Evolutionary conservation across 2,113 vertebrate genomes (phyloP), one percentile per base, ranked within the genome.

Genomic region (Tyrannus savana): DNA sequence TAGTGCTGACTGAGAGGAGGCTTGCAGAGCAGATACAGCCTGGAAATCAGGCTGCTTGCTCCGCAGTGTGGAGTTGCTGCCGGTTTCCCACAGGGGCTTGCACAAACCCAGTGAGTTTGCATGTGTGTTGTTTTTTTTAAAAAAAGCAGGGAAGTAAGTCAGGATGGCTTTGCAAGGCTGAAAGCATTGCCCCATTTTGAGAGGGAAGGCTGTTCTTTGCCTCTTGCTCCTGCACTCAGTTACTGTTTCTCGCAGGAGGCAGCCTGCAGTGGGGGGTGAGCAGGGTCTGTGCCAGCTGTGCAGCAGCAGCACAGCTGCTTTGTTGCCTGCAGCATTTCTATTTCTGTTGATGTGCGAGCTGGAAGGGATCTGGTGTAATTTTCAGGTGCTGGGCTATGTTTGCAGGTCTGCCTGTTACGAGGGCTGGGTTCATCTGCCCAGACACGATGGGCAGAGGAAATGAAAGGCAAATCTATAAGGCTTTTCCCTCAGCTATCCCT

Each of bases 281-380:
- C 52, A 42, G 50, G 33, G 56, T 25, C 77, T 81, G 35, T 63
- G 73, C 80, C 60, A 42, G 59, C 18, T 35, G 27, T 4, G 31
- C 89, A 67, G 60, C 71, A 66, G 69, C 76, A 86, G 55, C 37
- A 47, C 50, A 44, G 66, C 85, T 79, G 73, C 72, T 90, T 86
- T 80, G 63, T 83, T 6, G 6, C 42, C 64, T 77, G 80, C 60
- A 55, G 73, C n/a, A 11, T n/a, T 94, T 66, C 71, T 53, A 33
- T 86, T 77, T 84, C 47, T 86, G 50, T 82, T 56, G 53, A 33
- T 60, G 28, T n/a, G 62, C 68, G 56, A 59, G 73, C 52, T 64
- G 44, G 50, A 81, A 77, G 44, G 60, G 44, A 28, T 31, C 39
- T 11, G 1, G 41, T 42, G 10, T 67, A 60, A 63, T 60, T 82